Evolutionary conservation across 1,140 invertebrate species (phyloP), one percentile per base, ranked within the genome.

Genomic region (Penaeus chinensis): DNA sequence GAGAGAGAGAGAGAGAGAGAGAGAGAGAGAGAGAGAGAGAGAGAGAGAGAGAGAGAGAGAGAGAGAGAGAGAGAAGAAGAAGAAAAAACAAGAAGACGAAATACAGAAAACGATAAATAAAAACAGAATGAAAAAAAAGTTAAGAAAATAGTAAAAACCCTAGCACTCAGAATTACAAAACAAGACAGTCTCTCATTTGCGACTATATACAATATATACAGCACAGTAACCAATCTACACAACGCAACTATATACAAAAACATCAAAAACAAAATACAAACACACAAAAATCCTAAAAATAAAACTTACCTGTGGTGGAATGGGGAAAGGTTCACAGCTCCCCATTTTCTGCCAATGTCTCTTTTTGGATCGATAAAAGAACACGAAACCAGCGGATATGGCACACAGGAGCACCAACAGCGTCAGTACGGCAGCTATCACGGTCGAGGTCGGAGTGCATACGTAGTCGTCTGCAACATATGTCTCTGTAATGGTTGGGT

Each of bases 381-480:
- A 82, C 42, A 87, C 69, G 80, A 83, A 87, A 0, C 85, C 85
- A 0, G 80, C 65, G 20, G 47, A 60, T 0, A 24, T 20, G 3
- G 85, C 85, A 37, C 80, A 61, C 54, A 87, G 32, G 13, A 87
- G 80, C 18, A 87, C 79, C 32, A 87, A 24, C 22, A 87, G 79
- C 19, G 79, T 87, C 37, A 87, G 80, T 10, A 87, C 85, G 3
- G 85, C 85, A 32, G 85, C 85, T 24, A 87, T 82, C 37, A 87
- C 85, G 24, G 85, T 87, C 2, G 85, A 87, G 5, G 85, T 87
- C 11, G 85, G 85, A 1, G 85, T 87, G 69, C 85, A 87, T 61
- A 87, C 85, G 85, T 87, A 87, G 80, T 87, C 85, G 80, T 87
- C 85, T 1, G 85, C 80, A 24, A 87, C 80, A 71, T 77, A 87